Evolutionary conservation across 2,113 vertebrate species (phyloP), one percentile per base, ranked within the genome.

Genomic region (Tachysurus fulvidraco): DNA sequence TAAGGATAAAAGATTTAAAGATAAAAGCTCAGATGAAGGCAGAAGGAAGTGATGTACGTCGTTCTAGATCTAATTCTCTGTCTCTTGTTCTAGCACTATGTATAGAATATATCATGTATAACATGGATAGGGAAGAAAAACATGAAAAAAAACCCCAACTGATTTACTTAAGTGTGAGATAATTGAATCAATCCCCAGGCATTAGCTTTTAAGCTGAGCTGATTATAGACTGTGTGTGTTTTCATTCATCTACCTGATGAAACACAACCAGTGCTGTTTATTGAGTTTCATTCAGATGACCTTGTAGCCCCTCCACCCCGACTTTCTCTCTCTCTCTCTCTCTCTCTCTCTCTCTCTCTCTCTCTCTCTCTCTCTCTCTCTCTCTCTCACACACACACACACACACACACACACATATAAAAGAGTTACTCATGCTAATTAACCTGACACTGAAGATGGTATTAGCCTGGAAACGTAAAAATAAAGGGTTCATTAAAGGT

Each of bases 401-500:
- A 3, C 17, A 10, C 36, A 19, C 19, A 23, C 36, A 30, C 28
- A 46, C 74, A 78, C 73, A 69, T 36, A 87, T 65, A 82, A 81
- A 71, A 69, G 54, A 41, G 41, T 30, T 82, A 36, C 83, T 50
- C 46, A 44, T 62, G 67, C 55, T 60, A 73, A 87, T 87, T 54
- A 76, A 83, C 41, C 80, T 71, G 69, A 83, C 79, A 60, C 12
- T 36, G 52, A 73, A 74, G 65, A 71, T 8, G 55, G 44, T 59
- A 69, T 81, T 86, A 46, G 36, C 67, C 59, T 78, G 84, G 59
- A 78, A 81, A 52, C 23, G 64, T 69, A 28, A 86, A 59, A 59
- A 81, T 73, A 52, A 67, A 60, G 85, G 67, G 69, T 76, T 87
- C 44, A 87, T 83, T 83, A 87, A 82, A 87, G 85, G 80, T 87